Percentiles rank a stretch among this genome's conserved stretches.
Conservation (phyloP, 2,888 invertebrate species). For the Gnatocerus cornutus region DNA sequence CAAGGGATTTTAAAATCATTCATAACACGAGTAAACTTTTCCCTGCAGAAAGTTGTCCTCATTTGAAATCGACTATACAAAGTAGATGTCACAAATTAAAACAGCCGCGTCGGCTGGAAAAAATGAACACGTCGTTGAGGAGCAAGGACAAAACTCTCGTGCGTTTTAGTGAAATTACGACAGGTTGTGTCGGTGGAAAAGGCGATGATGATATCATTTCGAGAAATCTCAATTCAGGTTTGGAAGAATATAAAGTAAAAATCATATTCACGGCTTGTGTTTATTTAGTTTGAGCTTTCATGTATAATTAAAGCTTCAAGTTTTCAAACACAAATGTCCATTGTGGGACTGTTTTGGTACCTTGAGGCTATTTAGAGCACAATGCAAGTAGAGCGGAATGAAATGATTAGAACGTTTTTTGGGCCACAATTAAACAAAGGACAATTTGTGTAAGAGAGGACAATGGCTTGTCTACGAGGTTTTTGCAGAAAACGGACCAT, state of each 20-base stretch:
- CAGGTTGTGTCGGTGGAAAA: too few relatives aligned
- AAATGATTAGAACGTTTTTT: slow-evolving; percentile 7
- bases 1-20: slow-evolving; percentile 8
- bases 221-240: too few relatives aligned
- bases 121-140: too few relatives aligned
- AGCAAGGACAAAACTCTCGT: background rate
- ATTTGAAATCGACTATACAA: background rate
- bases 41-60: background rate
- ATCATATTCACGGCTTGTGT: background rate
- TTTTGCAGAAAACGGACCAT: background rate
- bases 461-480: slow-evolving; percentile 1
- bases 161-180: background rate
- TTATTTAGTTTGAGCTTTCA: slow-evolving; percentile 14
- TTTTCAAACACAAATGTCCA: slow-evolving; percentile 7
- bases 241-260: background rate
- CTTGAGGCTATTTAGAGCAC: background rate
- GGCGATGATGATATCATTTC: too few relatives aligned
- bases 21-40: slow-evolving; percentile 6
- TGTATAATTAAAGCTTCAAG: slow-evolving; percentile 10
- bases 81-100: background rate
- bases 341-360: slow-evolving; percentile 8
- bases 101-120: too few relatives aligned
- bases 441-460: too few relatives aligned
- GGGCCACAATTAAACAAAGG: slow-evolving; percentile 10
- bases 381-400: slow-evolving; percentile 16